Conservation (phyloP, 2,888 invertebrate species). For the Eulithis prunata region DNA sequence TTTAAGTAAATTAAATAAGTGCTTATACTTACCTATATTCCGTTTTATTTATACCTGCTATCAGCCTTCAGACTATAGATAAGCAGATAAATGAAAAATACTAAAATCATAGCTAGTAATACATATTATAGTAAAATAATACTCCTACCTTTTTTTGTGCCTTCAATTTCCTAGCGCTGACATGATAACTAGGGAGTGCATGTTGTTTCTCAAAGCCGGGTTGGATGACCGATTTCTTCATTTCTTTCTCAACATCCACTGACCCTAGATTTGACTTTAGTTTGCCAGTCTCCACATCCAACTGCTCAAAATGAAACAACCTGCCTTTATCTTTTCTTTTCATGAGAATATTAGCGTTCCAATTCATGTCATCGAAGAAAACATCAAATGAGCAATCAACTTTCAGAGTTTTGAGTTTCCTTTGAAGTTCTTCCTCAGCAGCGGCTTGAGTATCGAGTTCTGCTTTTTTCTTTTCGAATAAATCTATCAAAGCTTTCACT, state of each 20-base stretch:
- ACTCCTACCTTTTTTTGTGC: slow-evolving; percentile 80
- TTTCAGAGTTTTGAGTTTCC: slow-evolving; percentile 66
- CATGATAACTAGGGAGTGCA: slow-evolving; percentile 83
- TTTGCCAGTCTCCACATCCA: slow-evolving; percentile 69
- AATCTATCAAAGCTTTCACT: slow-evolving; percentile 57
- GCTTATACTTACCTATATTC: no score
- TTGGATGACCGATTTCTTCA: slow-evolving; percentile 86
- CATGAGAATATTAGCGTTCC: slow-evolving; percentile 61
- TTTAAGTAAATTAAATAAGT: no score
- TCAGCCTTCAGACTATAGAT: no score
- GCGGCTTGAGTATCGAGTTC: slow-evolving; percentile 59
- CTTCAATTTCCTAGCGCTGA: slow-evolving; percentile 84
- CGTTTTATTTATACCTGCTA: no score
- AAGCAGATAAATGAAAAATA: no score
- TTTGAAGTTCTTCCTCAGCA: slow-evolving; percentile 62
- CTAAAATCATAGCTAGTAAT: not conserved
- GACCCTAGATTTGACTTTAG: slow-evolving; percentile 70
- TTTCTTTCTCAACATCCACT: slow-evolving; percentile 81
- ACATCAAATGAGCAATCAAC: slow-evolving; percentile 65
- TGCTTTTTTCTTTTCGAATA: slow-evolving; percentile 69
- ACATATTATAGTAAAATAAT: not conserved
- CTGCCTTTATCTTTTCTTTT: slow-evolving; percentile 60
- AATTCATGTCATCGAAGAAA: slow-evolving; percentile 74
- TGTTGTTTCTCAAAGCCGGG: slow-evolving; percentile 88
- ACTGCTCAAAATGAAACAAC: slow-evolving; percentile 71